phyloP scores from a whole-genome alignment of 2,113 vertebrate genomes.

The Anser brachyrhynchus region DNA sequence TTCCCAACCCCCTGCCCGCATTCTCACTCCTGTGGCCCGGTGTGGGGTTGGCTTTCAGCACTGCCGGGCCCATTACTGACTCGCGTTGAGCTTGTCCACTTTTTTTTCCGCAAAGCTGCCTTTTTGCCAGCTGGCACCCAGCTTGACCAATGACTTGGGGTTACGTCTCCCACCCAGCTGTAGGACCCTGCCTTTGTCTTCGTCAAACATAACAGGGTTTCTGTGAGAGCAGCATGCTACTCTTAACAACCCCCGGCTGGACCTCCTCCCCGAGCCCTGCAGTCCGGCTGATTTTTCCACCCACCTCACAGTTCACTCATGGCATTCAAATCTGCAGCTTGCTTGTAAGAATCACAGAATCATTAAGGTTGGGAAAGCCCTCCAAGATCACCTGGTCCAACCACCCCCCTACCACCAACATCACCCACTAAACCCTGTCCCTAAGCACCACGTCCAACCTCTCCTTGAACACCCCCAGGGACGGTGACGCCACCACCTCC shows the following conservation, averaged over 20 bases:
- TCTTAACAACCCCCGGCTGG: neutral
- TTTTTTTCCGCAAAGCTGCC: neutral
- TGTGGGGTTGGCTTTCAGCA: neutral
- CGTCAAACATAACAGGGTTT: neutral
- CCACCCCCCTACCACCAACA: too few relatives aligned
- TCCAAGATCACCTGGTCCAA: too few relatives aligned
- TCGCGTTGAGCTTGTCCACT: neutral
- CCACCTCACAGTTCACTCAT: neutral
- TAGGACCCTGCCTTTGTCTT: neutral
- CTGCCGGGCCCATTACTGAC: neutral
- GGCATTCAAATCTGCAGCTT: neutral
- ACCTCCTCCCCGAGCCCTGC: neutral
- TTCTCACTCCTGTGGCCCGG: neutral
- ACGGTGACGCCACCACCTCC: too few relatives aligned
- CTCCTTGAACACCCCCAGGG: too few relatives aligned
- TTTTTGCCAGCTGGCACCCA: neutral
- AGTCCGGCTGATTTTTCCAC: fast-evolving
- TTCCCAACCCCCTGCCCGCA: neutral
- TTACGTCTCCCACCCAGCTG: neutral
- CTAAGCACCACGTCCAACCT: too few relatives aligned
- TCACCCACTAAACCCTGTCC: too few relatives aligned
- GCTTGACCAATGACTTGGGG: neutral
- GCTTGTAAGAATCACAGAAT: neutral
- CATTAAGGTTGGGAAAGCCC: too few relatives aligned
- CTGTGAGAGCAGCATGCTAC: neutral